Conservation (phyloP, 64 coral and sea anemone genomes). For the Dendrophyllia cribrosa region DNA sequence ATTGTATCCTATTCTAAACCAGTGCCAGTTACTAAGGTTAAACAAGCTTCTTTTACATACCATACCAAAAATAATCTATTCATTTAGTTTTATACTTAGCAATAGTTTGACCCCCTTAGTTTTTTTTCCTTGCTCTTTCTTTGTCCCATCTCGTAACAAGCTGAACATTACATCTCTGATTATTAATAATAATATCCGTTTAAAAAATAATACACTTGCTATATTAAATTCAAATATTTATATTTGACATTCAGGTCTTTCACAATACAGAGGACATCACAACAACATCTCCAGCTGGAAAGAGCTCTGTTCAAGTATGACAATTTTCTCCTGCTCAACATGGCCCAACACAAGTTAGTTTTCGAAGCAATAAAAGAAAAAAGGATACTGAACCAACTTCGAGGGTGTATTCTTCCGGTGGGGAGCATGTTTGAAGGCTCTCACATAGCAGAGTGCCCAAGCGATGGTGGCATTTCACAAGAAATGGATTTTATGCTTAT, state of each 20-base stretch:
- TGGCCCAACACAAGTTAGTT: slow-evolving; percentile 33
- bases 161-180: too few relatives aligned
- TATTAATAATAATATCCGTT: too few relatives aligned
- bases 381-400: neutral
- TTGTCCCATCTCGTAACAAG: too few relatives aligned
- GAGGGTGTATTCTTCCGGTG: slow-evolving; percentile 1
- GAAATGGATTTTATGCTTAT: slow-evolving; percentile 47
- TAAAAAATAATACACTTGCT: too few relatives aligned
- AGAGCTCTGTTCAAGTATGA: slow-evolving; percentile 41
- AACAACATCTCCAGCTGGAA: neutral
- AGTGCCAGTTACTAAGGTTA: too few relatives aligned
- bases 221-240: too few relatives aligned
- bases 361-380: slow-evolving; percentile 28
- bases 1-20: too few relatives aligned
- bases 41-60: too few relatives aligned
- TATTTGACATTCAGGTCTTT: neutral
- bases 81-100: too few relatives aligned
- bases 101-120: too few relatives aligned
- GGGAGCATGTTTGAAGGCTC: slow-evolving; percentile 44
- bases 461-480: neutral
- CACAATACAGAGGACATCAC: neutral
- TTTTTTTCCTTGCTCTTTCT: too few relatives aligned
- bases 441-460: slow-evolving; percentile 21
- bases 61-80: too few relatives aligned
- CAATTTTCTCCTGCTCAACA: slow-evolving; percentile 21